Conservation (phyloP, 2,888 invertebrate genomes). For the Rhyacophila evoluta region DNA sequence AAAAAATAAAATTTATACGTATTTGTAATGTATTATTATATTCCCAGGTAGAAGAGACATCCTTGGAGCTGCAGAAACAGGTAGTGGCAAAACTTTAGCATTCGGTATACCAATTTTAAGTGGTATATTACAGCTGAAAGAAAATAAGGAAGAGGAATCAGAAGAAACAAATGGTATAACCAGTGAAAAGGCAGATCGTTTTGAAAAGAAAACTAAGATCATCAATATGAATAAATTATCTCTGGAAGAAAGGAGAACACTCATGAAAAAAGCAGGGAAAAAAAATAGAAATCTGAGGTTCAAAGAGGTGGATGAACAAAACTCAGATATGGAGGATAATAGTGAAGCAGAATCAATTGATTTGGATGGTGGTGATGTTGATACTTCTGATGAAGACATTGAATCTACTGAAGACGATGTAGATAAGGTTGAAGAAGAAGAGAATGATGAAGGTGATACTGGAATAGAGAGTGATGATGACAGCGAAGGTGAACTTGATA, state of each 20-base stretch:
- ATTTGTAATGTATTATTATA: too few species aligned
- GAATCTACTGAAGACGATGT: slow-evolving; percentile 59
- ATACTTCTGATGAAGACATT: slow-evolving; percentile 56
- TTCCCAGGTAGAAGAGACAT: slow-evolving; percentile 83
- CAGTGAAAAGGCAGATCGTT: slow-evolving; percentile 33
- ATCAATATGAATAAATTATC: slow-evolving; percentile 61
- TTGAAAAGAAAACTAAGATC: slow-evolving; percentile 42
- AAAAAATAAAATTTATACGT: too few species aligned
- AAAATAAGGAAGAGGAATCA: slow-evolving; percentile 61
- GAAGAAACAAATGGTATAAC: slow-evolving; percentile 56
- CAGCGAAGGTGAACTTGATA: slow-evolving; percentile 1
- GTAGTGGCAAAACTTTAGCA: slow-evolving; percentile 98
- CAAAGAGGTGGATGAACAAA: slow-evolving; percentile 43
- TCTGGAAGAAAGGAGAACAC: slow-evolving; percentile 59
- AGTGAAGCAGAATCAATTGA: slow-evolving; percentile 49
- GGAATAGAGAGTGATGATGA: slow-evolving; percentile 20
- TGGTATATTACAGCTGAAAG: slow-evolving; percentile 82
- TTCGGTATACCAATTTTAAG: slow-evolving; percentile 95
- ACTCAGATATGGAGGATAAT: slow-evolving; percentile 47
- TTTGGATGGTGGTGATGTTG: slow-evolving; percentile 52
- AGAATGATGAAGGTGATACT: slow-evolving; percentile 39
- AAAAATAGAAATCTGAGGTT: slow-evolving; percentile 54
- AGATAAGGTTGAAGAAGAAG: slow-evolving; percentile 60
- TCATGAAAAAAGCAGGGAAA: slow-evolving; percentile 53
- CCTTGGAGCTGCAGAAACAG: slow-evolving; percentile 98